These are phyloP conservation scores for Pseudoips prasinana DNA, from an alignment of 2,888 invertebrate species.

Conservation along the genomic window DNA sequence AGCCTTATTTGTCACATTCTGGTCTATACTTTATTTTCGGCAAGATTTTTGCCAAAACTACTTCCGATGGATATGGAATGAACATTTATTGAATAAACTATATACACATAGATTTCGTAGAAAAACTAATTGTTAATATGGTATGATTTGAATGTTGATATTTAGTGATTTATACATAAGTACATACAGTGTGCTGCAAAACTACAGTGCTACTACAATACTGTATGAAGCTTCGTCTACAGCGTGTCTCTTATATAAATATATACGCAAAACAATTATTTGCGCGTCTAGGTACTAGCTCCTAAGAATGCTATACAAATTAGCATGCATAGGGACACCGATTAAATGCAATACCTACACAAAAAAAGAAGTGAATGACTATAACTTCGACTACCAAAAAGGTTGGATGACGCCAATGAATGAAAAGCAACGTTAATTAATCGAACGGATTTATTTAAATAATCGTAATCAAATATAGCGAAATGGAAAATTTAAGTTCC, in stretches of 20 bases:
- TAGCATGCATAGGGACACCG: slow-evolving; percentile 76
- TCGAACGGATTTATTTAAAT: slow-evolving; percentile 67
- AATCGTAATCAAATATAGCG: slow-evolving; percentile 57
- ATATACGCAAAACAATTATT: slow-evolving; percentile 19
- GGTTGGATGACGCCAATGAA: slow-evolving; percentile 64
- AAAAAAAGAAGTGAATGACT: slow-evolving; percentile 80
- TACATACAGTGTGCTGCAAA: slow-evolving; percentile 6
- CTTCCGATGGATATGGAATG: too few species aligned
- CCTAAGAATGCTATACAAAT: slow-evolving; percentile 39
- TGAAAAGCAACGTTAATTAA: slow-evolving; percentile 70
- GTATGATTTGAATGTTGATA: too few species aligned
- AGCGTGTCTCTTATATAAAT: slow-evolving; percentile 17
- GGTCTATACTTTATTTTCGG: too few species aligned
- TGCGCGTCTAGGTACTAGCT: slow-evolving; percentile 17
- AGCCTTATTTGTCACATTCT: too few species aligned
- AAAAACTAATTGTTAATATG: too few species aligned
- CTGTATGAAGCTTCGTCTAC: slow-evolving; percentile 15
- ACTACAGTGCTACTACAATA: slow-evolving; percentile 6
- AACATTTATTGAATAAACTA: too few species aligned
- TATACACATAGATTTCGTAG: too few species aligned
- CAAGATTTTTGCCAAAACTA: too few species aligned
- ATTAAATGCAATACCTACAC: slow-evolving; percentile 33
- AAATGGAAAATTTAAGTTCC: slow-evolving; percentile 52
- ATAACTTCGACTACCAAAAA: slow-evolving; percentile 48
- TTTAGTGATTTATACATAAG: slow-evolving; percentile 7